phyloP scores from a whole-genome alignment of 1,140 invertebrate genomes.

The Trigoniulus corallinus region DNA sequence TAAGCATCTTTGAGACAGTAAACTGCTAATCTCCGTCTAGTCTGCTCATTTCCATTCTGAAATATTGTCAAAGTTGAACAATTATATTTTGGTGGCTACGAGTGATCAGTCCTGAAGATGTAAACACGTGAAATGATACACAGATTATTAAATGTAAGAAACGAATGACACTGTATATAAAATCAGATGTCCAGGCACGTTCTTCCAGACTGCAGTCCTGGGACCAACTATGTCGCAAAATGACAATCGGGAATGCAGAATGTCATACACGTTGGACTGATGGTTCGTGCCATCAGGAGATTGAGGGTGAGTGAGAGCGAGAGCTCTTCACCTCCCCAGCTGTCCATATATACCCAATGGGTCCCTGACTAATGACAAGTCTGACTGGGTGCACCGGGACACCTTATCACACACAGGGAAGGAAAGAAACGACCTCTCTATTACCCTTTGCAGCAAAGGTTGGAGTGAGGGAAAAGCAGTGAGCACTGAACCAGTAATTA shows the following conservation, averaged over 20 bases:
- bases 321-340: too few species aligned
- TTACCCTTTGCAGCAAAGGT: neutral
- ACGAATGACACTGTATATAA: constrained; percentile 4
- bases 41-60: constrained; percentile 29
- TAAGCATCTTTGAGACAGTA: constrained; percentile 99
- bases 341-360: too few species aligned
- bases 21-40: constrained; percentile 63
- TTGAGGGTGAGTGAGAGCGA: too few species aligned
- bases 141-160: neutral
- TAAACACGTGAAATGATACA: too few species aligned
- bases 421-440: neutral
- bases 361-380: too few species aligned
- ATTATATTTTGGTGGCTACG: neutral
- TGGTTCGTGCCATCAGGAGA: too few species aligned
- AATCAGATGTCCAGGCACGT: too few species aligned
- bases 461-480: neutral
- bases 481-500: neutral
- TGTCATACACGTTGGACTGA: too few species aligned
- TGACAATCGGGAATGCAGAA: too few species aligned
- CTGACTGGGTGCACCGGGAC: too few species aligned
- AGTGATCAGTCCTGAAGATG: too few species aligned
- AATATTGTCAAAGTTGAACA: neutral
- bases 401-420: neutral
- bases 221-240: neutral
- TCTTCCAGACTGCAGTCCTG: too few species aligned